Percentiles rank a stretch among this genome's conserved stretches.
These are phyloP conservation scores for Lonchura striata DNA, from an alignment of 2,113 vertebrate species.

Conservation along the genomic window DNA sequence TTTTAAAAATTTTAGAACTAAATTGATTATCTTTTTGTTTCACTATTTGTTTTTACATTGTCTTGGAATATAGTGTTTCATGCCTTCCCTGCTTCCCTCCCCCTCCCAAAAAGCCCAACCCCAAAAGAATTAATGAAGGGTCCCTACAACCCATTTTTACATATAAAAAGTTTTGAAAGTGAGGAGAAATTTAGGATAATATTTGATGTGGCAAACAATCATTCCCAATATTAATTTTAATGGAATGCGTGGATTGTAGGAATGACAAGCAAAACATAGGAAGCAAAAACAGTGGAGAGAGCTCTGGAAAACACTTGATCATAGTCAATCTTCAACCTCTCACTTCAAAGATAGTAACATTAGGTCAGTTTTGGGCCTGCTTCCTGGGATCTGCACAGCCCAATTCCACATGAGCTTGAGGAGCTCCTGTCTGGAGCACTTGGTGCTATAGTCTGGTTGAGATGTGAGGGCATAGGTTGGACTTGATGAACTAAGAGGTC, in stretches of 20 bases:
- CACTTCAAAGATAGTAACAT: background rate
- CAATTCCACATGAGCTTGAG: rapidly evolving
- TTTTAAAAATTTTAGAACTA: background rate
- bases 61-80: background rate
- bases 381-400: background rate
- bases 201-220: background rate
- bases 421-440: background rate
- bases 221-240: background rate
- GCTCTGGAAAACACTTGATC: background rate
- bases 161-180: background rate
- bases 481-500: no score
- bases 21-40: background rate
- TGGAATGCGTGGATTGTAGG: background rate
- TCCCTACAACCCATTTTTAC: background rate
- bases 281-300: background rate
- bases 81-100: background rate
- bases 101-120: background rate
- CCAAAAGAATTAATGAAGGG: background rate
- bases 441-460: no score
- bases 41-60: background rate
- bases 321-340: background rate
- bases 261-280: background rate
- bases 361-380: background rate
- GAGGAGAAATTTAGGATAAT: background rate
- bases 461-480: no score